Evolutionary conservation across 2,888 invertebrate species (phyloP), one percentile per base, ranked within the genome.

Genomic region (Chironomus riparius): DNA sequence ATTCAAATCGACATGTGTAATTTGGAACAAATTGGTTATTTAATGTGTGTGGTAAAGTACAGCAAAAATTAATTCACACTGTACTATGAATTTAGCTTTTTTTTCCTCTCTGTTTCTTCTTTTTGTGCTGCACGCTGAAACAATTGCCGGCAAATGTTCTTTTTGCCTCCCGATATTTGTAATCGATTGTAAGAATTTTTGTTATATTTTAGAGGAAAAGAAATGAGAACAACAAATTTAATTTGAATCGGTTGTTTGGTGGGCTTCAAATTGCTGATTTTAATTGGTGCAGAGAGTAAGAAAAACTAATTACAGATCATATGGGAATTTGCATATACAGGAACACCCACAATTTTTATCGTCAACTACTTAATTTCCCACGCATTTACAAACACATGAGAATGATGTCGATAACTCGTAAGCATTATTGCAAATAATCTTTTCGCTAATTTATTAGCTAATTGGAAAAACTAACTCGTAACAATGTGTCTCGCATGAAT

Each of bases 21-120:
- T 74, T 74, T 68, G 74, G 74, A 74, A 74, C 74, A 47, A 74
- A 74, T 74, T 74, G 62, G 47, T 47, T 74, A 65, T 24, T 21
- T 68, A 24, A 68, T 68, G 68, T 22, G 38, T 38, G 18, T 13
- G 47, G 65, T 62, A 38, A 38, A 38, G 38, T 38, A 38, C 38
- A 38, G 38, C 38, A 38, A 38, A 38, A 38, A 38, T 38, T 47
- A 48, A 21, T 65, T 74, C 47, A 74, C 61, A 65, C 47, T 65
- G 22, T 24, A 21, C 13, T 65, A 56, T 15, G 13, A 65, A 65
- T 21, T 21, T 56, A 15, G n/a, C 56, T 56, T 56, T 18, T 56
- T 5, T 18, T 6, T 56, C 12, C n/a, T n/a, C 13, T 1, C 56
- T 15, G 1, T 56, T 56, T n/a, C 18, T 38, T 38, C 38, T 38